Percentiles rank a stretch among this genome's conserved stretches.
Conservation (phyloP, 2,113 vertebrate species). For the Leptocoma aspasia region DNA sequence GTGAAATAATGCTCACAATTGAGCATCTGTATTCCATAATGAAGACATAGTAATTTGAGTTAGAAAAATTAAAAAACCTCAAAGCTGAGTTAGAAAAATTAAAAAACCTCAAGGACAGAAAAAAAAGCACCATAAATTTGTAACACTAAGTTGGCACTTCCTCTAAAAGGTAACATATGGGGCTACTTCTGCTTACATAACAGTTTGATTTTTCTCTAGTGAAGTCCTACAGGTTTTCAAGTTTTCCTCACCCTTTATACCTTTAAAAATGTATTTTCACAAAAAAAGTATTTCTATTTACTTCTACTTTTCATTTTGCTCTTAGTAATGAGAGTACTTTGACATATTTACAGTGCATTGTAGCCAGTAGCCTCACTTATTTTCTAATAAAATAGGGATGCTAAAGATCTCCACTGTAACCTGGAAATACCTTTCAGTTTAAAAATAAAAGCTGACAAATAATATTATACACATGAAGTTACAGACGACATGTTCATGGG, state of each 20-base stretch:
- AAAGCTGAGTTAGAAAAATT: not conserved
- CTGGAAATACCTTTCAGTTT: not conserved
- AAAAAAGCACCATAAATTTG: not conserved
- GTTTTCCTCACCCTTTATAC: not conserved
- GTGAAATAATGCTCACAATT: too few species aligned
- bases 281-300: not conserved
- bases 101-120: not conserved
- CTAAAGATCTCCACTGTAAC: not conserved
- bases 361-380: not conserved
- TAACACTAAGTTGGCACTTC: not conserved
- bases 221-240: not conserved
- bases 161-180: not conserved
- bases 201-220: not conserved
- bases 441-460: not conserved
- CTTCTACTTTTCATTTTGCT: not conserved
- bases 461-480: not conserved
- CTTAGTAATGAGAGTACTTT: not conserved
- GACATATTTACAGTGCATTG: not conserved
- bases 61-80: too few species aligned
- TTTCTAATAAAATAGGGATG: not conserved
- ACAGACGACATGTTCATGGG: not conserved
- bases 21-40: not conserved
- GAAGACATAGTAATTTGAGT: not conserved
- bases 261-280: not conserved
- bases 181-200: not conserved